Conservation (phyloP, 2,797 vertebrate genomes). For the Syndactyla subalaris region DNA sequence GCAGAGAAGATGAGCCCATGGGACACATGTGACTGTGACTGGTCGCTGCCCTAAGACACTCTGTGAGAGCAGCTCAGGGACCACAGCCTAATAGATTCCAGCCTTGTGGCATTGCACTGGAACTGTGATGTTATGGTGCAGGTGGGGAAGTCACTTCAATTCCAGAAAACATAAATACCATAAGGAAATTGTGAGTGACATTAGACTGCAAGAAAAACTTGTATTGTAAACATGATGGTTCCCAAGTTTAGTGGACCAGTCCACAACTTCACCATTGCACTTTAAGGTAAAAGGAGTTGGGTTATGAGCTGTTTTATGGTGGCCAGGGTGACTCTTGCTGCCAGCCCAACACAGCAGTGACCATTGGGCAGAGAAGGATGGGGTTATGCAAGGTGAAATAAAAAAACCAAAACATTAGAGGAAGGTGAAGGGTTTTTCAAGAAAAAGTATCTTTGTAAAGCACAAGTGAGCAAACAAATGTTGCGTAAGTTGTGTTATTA, state of each 20-base stretch:
- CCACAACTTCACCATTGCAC: background rate
- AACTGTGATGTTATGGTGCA: background rate
- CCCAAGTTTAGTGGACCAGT: background rate
- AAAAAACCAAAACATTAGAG: background rate
- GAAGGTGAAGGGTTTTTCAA: background rate
- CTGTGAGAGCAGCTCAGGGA: background rate
- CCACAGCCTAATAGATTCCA: background rate
- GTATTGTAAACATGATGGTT: background rate
- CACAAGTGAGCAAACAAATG: background rate
- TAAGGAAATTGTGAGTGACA: background rate
- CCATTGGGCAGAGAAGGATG: background rate
- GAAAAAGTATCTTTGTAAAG: background rate
- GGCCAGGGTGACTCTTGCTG: accelerated
- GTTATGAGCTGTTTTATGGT: background rate
- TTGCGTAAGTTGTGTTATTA: slow-evolving; percentile 42
- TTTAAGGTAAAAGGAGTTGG: background rate
- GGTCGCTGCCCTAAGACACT: accelerated
- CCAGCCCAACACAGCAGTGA: background rate
- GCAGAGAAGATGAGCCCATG: background rate
- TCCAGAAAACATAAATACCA: background rate
- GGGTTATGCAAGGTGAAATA: background rate
- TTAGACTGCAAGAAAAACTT: background rate
- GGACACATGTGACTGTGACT: accelerated
- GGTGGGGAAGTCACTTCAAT: background rate
- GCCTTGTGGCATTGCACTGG: background rate